Percentiles rank a stretch among this genome's conserved stretches.
phyloP scores from a whole-genome alignment of 37 sponge, comb jelly and placozoan genomes.

The Tethya wilhelma region DNA sequence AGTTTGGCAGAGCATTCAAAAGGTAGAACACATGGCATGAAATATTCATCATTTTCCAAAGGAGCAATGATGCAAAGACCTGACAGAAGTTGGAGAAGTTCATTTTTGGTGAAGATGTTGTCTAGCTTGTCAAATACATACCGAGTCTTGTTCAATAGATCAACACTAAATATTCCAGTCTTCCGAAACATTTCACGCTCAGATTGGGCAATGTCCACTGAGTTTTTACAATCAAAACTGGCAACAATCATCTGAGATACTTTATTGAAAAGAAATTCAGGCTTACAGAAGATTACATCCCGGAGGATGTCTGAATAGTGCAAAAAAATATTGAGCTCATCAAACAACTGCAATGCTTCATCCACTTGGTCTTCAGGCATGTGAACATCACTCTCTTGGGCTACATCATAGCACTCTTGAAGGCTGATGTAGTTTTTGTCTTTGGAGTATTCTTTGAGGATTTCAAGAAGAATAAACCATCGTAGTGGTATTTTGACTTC shows the following conservation, averaged over 20 bases:
- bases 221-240: not conserved
- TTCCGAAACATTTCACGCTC: not conserved
- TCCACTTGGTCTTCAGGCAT: not conserved
- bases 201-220: not conserved
- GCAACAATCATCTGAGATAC: not conserved
- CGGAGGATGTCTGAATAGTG: not conserved
- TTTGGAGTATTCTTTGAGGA: not conserved
- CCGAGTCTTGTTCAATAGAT: not conserved
- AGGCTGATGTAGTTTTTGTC: not conserved
- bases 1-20: not conserved
- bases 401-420: not conserved
- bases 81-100: not conserved
- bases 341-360: not conserved
- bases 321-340: not conserved
- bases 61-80: not conserved
- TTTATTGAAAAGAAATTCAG: not conserved
- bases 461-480: not conserved
- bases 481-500: not conserved
- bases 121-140: not conserved
- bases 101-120: not conserved
- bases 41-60: not conserved
- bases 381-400: not conserved
- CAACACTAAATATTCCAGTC: not conserved
- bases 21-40: conserved; percentile 19
- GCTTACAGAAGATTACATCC: not conserved